These are phyloP conservation scores for Montipora sp. DNA, from an alignment of 64 coral and sea anemone genomes.

Conservation along the genomic window DNA sequence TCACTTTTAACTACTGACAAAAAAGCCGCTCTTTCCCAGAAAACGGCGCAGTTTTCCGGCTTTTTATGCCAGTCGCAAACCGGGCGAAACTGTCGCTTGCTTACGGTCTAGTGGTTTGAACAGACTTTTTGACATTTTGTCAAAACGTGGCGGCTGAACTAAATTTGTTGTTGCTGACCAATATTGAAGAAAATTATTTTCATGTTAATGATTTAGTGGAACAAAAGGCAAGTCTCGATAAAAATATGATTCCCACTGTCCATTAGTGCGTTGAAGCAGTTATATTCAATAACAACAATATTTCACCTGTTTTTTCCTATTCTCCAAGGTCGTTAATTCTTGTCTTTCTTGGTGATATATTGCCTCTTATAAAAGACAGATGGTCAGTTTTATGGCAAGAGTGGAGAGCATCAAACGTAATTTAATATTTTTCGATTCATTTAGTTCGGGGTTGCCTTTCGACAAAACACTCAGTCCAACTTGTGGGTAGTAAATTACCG, in stretches of 20 bases:
- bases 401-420: no score
- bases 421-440: not conserved
- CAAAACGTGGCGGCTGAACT: not conserved
- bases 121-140: not conserved
- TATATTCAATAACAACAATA: not conserved
- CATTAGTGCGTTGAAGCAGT: not conserved
- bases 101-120: no score
- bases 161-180: not conserved
- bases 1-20: no score
- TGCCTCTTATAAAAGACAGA: not conserved
- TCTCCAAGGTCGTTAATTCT: not conserved
- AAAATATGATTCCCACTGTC: not conserved
- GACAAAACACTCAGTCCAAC: not conserved
- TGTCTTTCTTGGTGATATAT: not conserved
- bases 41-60: no score
- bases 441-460: not conserved
- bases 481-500: no score
- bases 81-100: no score
- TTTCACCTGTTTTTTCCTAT: not conserved
- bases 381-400: no score
- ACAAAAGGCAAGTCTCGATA: not conserved
- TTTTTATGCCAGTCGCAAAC: no score
- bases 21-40: no score
- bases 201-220: not conserved
- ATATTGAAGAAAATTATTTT: not conserved